These are phyloP conservation scores for Arctia plantaginis DNA, from an alignment of 2,888 invertebrate species.

Conservation along the genomic window DNA sequence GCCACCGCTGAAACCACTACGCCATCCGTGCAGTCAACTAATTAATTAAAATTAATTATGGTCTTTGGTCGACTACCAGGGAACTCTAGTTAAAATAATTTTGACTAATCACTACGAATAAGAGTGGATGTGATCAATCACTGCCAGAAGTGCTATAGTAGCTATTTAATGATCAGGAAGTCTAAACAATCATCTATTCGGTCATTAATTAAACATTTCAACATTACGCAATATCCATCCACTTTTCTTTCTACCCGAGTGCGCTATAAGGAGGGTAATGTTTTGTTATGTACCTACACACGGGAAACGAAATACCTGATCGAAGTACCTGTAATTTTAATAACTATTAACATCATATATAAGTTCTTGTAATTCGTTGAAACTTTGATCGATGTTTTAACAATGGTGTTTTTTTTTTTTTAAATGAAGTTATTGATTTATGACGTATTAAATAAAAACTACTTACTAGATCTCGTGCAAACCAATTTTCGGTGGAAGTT, in stretches of 20 bases:
- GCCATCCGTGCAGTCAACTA: no score
- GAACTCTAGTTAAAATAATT: background rate
- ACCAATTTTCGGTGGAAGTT: no score
- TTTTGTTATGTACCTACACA: background rate
- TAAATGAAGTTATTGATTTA: no score
- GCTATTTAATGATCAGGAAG: background rate
- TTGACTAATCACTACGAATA: background rate
- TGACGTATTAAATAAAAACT: no score
- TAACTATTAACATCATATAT: no score
- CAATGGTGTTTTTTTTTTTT: no score
- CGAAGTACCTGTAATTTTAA: background rate
- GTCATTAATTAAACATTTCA: background rate
- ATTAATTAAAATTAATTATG: no score
- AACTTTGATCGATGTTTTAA: no score
- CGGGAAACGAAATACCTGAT: background rate
- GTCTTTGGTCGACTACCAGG: background rate
- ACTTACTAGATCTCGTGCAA: no score
- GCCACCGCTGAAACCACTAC: no score
- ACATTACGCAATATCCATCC: background rate
- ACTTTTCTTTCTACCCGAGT: background rate
- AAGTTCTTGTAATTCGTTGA: no score
- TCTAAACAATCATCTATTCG: background rate
- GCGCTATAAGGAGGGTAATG: background rate
- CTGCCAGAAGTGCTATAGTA: background rate
- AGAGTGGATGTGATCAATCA: background rate